Evolutionary conservation across 2,113 vertebrate genomes (phyloP), one percentile per base, ranked within the genome.

Genomic region (Grallaria varia): DNA sequence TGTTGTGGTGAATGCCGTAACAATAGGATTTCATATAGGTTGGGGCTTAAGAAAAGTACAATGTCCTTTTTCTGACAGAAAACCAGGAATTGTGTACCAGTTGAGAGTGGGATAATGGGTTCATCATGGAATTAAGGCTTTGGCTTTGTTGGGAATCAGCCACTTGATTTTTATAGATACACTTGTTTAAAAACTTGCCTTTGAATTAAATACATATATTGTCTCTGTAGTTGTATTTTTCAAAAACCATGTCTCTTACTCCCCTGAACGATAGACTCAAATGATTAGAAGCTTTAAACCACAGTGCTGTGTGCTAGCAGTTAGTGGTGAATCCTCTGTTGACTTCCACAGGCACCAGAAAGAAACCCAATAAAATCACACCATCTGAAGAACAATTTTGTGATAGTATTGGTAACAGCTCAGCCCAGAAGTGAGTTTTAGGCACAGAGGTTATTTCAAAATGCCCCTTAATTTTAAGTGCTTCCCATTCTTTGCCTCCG

Each of bases 21-120:
- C 91, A 97, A 95, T 96, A 75, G 88, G 87, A 94, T 94, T 96
- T 96, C 90, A 92, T 96, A 95, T 90, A 88, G 72, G 55, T 80
- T 92, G 42, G 33, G 53, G 58, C 47, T 91, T 90, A 93, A 75
- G 84, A 94, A 93, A 95, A 88, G 27, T 94, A 86, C 79, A 91
- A 88, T 90, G 93, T 87, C 79, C 47, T 92, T 94, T 71, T 71
- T 78, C 90, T 92, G 68, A 64, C 90, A 95, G 49, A 94, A 92
- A 96, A 44, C 23, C 73, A 63, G 66, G 84, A 90, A 94, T 12
- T 92, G 56, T 90, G 40, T 78, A 84, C 31, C 3, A 2, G 40
- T 63, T 31, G 28, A 72, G 64, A 81, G 49, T 1, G 2, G 49
- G 22, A 63, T 86, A 93, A 95, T 78, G 47, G 39, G 55, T 83